Evolutionary conservation across 2,113 vertebrate species (phyloP).

Genomic region (Hyla sarda): DNA sequence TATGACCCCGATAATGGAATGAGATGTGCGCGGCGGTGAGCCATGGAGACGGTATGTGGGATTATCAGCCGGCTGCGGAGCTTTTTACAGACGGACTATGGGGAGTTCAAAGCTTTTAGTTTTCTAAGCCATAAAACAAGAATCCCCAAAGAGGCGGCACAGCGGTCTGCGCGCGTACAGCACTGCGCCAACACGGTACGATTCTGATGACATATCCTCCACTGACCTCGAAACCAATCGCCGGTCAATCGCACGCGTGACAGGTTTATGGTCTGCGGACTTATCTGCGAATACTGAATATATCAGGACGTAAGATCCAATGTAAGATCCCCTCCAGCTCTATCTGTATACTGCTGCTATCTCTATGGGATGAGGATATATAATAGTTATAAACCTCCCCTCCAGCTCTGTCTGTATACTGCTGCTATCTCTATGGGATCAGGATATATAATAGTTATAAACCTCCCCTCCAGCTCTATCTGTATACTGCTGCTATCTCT

Average conservation of each 20-base stretch:
- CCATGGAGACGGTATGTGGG: background rate
- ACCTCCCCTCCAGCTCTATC: too few relatives aligned
- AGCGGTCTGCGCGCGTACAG: too few relatives aligned
- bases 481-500: too few relatives aligned
- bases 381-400: too few relatives aligned
- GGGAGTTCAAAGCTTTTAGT: slow-evolving; percentile 26
- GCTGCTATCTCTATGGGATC: too few relatives aligned
- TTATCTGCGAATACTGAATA: background rate
- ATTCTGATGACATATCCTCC: background rate
- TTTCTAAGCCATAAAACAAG: background rate
- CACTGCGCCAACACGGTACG: background rate
- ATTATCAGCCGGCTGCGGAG: background rate
- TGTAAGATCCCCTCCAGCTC: too few relatives aligned
- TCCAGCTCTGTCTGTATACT: too few relatives aligned
- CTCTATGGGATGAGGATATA: too few relatives aligned
- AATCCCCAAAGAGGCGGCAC: background rate
- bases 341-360: too few relatives aligned
- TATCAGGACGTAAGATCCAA: background rate
- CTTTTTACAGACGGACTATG: background rate
- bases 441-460: too few relatives aligned
- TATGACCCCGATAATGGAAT: background rate
- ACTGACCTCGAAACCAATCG: background rate
- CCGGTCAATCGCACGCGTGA: background rate
- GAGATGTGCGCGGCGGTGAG: background rate
- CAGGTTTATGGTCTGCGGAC: background rate